Evolutionary conservation across 2,888 invertebrate genomes (phyloP), one percentile per base, ranked within the genome.

Genomic region (Drosophila pseudotakahashii): DNA sequence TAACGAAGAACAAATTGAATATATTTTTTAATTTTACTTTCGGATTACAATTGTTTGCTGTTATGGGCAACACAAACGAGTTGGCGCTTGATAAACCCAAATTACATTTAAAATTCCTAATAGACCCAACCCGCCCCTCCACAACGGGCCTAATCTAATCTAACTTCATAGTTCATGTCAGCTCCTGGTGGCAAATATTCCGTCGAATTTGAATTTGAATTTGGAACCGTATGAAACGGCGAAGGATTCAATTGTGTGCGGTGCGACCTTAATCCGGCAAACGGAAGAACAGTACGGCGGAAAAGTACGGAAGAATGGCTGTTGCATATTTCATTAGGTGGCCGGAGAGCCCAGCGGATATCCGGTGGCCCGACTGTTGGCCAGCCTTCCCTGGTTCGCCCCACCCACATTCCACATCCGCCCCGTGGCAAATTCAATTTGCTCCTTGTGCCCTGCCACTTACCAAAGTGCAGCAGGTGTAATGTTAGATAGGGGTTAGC

Each of bases 21-120:
- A 30, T 54, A 30, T 19, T 26, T 13, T 34, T 39, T 13, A 55
- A 58, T 14, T 19, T 32, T 5, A 1, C 3, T 23, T 14, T 41
- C 59, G 7, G 4, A 13, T 13, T 53, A 37, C 13, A 39, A 10
- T 41, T 41, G 32, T 30, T 5, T 10, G n/a, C 37, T 9, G 10
- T 19, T 39, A n/a, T 3, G 19, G 3, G 5, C n/a, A 39, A n/a
- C n/a, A 16, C 37, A 10, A 50, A n/a, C n/a, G 16, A 39, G 14
- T 14, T 30, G 26, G 9, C 62, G 5, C n/a, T 36, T 30, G 45
- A 47, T 62, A 63, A 45, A 13, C 14, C 30, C 45, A 64, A 86
- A 88, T 81, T 81, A 64, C 81, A 81, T 81, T 82, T 69, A 67
- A 83, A 86, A 81, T 88, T 81, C 81, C 26, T 19, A 37, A 23